Evolutionary conservation across 2,113 vertebrate genomes (phyloP), one percentile per base, ranked within the genome.

Genomic region (Seriola quinqueradiata): DNA sequence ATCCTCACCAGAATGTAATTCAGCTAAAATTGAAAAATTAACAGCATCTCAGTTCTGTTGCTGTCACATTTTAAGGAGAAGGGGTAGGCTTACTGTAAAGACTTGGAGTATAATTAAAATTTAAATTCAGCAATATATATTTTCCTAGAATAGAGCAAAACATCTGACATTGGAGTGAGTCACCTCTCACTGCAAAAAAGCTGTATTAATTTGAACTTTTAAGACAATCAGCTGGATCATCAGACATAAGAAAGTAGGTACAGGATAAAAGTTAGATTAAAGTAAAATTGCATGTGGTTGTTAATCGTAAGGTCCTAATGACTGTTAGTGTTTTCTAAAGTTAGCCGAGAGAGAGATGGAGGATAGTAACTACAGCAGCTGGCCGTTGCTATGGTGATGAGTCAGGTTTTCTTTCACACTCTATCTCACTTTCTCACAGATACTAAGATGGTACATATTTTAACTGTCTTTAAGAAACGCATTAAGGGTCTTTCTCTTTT

Each of bases 381-480:
- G 23, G 32, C 44, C n/a, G 79, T 93, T 92, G 70, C 85, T 85
- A 86, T 89, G 78, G 85, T 50, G 77, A 91, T 71, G 32, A 42
- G 23, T 64, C 67, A 72, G 32, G 14, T 54, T 66, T 72, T 70
- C 52, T 54, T 34, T 38, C 19, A 42, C 17, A 25, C 3, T 16
- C 10, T 10, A 1, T 36, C 36, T 59, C 11, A 28, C 32, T 34
- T 50, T 61, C 44, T 63, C 65, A 59, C 34, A 23, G 21, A 54
- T 5, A 50, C 14, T 50, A 32, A 80, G 28, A 36, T 52, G 9
- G 5, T 25, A 7, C 6, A 69, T 38, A 44, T 40, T n/a, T 14
- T 46, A 40, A 17, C 21, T 21, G 34, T 52, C 4, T 40, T 5
- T 64, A 2, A 60, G 21, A 52, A 52, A 32, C 28, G 16, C n/a